Evolutionary conservation across 2,888 invertebrate genomes (phyloP).

Genomic region (Lamellibrachia columna): DNA sequence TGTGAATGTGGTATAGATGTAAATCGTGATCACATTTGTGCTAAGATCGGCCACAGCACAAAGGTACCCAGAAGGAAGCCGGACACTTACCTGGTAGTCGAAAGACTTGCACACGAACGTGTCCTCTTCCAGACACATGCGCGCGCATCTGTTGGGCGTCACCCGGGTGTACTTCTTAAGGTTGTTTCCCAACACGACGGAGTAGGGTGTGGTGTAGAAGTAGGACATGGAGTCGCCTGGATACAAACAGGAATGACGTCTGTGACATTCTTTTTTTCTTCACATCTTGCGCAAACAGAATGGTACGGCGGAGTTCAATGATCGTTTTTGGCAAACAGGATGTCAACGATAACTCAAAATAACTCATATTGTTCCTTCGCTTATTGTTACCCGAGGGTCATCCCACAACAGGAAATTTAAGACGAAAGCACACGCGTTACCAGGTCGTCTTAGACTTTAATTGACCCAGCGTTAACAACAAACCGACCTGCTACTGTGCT

Average conservation of each 20-base stretch:
- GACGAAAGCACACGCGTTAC: not conserved
- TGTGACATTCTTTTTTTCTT: not conserved
- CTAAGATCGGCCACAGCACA: not conserved
- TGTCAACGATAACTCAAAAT: not conserved
- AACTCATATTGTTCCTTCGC: not conserved
- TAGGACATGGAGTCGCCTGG: slow-evolving; percentile 53
- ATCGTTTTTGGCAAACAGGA: not conserved
- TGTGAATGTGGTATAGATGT: too few relatives aligned
- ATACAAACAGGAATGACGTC: slow-evolving; percentile 27
- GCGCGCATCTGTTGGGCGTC: slow-evolving; percentile 58
- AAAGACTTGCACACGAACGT: slow-evolving; percentile 60
- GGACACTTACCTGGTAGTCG: slow-evolving; percentile 56
- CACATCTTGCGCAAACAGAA: not conserved
- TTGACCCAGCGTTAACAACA: too few relatives aligned
- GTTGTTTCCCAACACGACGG: slow-evolving; percentile 56
- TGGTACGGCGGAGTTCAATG: not conserved
- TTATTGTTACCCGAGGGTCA: not conserved
- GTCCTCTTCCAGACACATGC: slow-evolving; percentile 56
- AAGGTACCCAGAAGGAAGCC: not conserved
- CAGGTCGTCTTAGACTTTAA: not conserved
- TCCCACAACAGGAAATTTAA: not conserved
- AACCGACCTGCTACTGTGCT: too few relatives aligned
- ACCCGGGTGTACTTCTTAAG: slow-evolving; percentile 51
- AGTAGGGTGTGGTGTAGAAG: slow-evolving; percentile 60
- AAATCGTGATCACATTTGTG: too few relatives aligned